Evolutionary conservation across 1,140 invertebrate species (phyloP), one percentile per base, ranked within the genome.

Genomic region (Brachystomella parvula): DNA sequence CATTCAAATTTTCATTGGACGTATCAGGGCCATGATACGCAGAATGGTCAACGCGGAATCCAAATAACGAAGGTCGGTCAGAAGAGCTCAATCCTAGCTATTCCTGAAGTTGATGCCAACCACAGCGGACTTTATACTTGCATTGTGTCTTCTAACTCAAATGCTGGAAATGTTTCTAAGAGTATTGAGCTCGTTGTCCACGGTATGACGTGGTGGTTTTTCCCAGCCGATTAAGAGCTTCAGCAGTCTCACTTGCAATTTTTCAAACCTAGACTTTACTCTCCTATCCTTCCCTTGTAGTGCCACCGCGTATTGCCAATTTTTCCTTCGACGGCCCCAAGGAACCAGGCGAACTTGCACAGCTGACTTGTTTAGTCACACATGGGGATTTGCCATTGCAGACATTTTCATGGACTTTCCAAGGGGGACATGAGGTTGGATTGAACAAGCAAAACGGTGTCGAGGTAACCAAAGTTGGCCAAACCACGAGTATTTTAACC

Each of bases 51-150:
- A 32, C 75, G 76, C 74, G 76, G 73, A 9, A 73, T 79, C 26
- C 71, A 70, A 21, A 79, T 83, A 39, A 73, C 78, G 24, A 84
- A 83, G 76, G 76, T 87, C 72, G 86, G 87, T 58, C 83, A 85
- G 68, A 83, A 85, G 75, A 85, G 85, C 65, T 86, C 84, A 63
- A 79, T 90, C 72, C 78, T 95, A 65, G 85, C 84, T 31, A 92
- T 94, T 65, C 84, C 88, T 66, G 83, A 85, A 17, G 85, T 87
- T 63, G 85, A 83, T 71, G 85, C 87, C 58, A 81, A 83, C 74
- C 87, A 90, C 78, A 83, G 82, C 47, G 88, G 89, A 58, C 87
- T 89, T 76, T 92, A 92, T 77, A 87, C 88, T 58, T 91, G 90
- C 80, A 82, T 82, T 57, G 88, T 85, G 71, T 82, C 82, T n/a